Base-by-base conservation (phyloP, 2,113 vertebrate species). In the Oenanthe oenanthe region DNA sequence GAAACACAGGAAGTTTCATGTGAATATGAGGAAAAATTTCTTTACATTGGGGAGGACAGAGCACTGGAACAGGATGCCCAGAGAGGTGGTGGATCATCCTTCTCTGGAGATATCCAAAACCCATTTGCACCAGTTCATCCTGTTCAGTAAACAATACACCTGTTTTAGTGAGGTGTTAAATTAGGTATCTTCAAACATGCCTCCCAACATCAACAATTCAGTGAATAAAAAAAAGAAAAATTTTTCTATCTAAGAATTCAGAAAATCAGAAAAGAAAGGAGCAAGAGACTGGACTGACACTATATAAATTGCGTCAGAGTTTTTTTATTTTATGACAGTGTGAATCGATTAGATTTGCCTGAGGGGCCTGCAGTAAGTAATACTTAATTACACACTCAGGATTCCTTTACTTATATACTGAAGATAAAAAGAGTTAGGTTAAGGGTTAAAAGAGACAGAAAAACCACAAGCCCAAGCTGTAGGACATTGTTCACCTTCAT, bases 391-490 rank as follows among this genome's bases (percentile, higher is more conserved):
- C 6, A 19, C 15, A 25, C 8, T 66, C 16, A 43, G 6, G 18
- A 4, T 34, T 81, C 18, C 31, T 53, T 26, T 36, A 7, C 61
- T 79, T 74, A 63, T 32, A 36, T 50, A 63, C 12, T 53, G 24
- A 76, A 72, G 9, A 67, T 31, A 56, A 58, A 32, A 60, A 36
- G 24, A 40, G 7, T 15, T 22, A 43, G 4, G 12, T 15, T 50
- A 50, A 71, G 21, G 43, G 47, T 66, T 75, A 51, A 51, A 79
- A 76, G 4, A 50, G 8, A 36, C 20, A 0, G 20, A 17, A 51
- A 50, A 40, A 53, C 13, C 5, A 6, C 9, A 8, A 34, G 2
- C 7, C 11, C 29, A 34, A 0, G 0, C 13, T n/a, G 6, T 48
- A 15, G 31, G 43, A 53, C 12, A 84, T 66, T 51, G 11, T 7